Evolutionary conservation across 1,140 invertebrate species (phyloP).

Genomic region (Gryon sp.): DNA sequence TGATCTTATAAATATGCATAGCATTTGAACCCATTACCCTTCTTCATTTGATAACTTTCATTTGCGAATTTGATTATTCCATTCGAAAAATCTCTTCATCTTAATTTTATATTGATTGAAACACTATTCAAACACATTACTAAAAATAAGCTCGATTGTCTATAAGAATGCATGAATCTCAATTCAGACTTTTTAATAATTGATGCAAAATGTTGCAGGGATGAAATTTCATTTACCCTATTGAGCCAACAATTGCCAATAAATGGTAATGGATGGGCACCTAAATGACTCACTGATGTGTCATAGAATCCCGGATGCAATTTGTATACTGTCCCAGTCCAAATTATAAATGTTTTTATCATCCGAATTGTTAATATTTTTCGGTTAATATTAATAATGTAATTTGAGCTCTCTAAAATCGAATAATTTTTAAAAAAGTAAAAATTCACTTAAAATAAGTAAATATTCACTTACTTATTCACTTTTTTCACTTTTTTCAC

Average conservation of each 20-base stretch:
- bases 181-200: too few relatives aligned
- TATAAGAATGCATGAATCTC: too few relatives aligned
- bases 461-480: too few relatives aligned
- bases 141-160: too few relatives aligned
- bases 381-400: not conserved
- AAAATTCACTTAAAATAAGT: too few relatives aligned
- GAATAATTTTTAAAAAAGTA: too few relatives aligned
- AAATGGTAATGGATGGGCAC: constrained; percentile 25
- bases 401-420: too few relatives aligned
- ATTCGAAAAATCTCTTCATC: too few relatives aligned
- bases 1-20: constrained; percentile 15
- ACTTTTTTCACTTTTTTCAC: too few relatives aligned
- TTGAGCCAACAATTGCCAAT: constrained; percentile 11
- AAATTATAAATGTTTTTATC: constrained; percentile 6
- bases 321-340: constrained; percentile 8
- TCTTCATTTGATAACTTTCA: not conserved
- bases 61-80: not conserved
- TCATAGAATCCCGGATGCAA: constrained; percentile 15
- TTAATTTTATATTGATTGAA: too few relatives aligned
- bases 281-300: constrained; percentile 20
- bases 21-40: not conserved
- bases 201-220: constrained; percentile 7
- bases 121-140: too few relatives aligned
- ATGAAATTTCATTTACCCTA: not conserved
- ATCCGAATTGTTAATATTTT: too few relatives aligned